Conservation (phyloP, 1,140 invertebrate genomes). For the Drosophila insularis region DNA sequence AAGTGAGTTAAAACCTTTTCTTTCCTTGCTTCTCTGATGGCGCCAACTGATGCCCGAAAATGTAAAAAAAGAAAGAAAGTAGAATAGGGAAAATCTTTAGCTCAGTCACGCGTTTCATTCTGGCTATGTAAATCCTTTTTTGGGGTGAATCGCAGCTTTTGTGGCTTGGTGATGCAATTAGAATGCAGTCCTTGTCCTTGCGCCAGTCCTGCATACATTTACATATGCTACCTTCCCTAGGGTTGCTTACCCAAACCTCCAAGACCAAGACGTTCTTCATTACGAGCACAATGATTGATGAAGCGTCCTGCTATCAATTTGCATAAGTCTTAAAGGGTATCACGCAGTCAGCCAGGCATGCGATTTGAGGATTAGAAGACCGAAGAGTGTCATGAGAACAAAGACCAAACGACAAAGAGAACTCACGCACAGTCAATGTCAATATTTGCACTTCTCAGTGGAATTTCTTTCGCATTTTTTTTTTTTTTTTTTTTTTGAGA, state of each 20-base stretch:
- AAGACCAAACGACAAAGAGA: slow-evolving; percentile 25
- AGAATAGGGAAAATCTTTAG: neutral
- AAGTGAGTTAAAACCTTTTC: neutral
- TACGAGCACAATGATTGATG: slow-evolving; percentile 60
- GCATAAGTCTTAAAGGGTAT: slow-evolving; percentile 38
- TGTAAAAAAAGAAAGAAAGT: neutral
- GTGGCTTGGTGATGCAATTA: slow-evolving; percentile 46
- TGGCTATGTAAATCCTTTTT: slow-evolving; percentile 46
- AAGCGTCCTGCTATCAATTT: slow-evolving; percentile 45
- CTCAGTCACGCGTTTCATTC: neutral
- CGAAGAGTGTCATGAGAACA: slow-evolving; percentile 54
- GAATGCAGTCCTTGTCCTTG: slow-evolving; percentile 66
- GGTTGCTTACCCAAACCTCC: slow-evolving; percentile 3
- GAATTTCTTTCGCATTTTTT: neutral
- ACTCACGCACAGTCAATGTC: slow-evolving; percentile 28
- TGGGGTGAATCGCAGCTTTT: slow-evolving; percentile 20
- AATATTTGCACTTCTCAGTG: slow-evolving; percentile 46
- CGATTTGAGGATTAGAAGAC: slow-evolving; percentile 34
- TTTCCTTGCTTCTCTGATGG: slow-evolving; percentile 39
- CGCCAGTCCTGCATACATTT: slow-evolving; percentile 47
- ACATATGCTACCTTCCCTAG: slow-evolving; percentile 16
- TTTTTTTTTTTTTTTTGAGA: neutral
- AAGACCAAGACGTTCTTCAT: slow-evolving; percentile 50
- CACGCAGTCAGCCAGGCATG: slow-evolving; percentile 33
- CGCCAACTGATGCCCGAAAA: slow-evolving; percentile 37